Evolutionary conservation across 1,140 invertebrate species (phyloP).

Genomic region (Tetragonula clypearis): DNA sequence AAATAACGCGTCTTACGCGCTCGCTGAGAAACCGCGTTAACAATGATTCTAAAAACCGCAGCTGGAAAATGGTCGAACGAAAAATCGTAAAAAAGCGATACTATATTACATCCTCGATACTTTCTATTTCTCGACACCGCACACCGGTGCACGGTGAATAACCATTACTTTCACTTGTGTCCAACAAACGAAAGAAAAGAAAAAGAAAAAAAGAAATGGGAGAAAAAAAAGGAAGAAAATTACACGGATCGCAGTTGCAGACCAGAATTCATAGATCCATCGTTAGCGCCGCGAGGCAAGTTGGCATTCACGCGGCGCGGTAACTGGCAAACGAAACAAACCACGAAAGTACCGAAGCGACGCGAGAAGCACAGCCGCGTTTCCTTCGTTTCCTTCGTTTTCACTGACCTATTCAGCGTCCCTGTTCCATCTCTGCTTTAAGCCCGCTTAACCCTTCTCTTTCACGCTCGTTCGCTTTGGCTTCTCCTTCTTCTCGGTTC

Average conservation of each 20-base stretch:
- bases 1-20: conserved; percentile 26
- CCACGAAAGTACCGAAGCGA: background rate
- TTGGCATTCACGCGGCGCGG: background rate
- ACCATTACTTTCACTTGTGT: no score
- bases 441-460: background rate
- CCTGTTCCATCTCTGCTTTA: background rate
- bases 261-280: background rate
- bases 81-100: background rate
- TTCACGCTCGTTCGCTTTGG: background rate
- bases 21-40: conserved; percentile 3
- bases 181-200: no score
- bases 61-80: background rate
- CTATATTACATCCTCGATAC: background rate
- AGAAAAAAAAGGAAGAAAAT: background rate
- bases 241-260: background rate
- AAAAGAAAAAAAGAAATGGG: background rate
- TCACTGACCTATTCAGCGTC: background rate
- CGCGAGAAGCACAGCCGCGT: background rate
- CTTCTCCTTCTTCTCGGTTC: conserved; percentile 23
- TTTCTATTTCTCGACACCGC: no score
- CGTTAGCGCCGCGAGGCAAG: background rate
- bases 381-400: conserved; percentile 14
- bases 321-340: background rate
- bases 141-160: no score
- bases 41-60: background rate